A percentile compares a stretch with the other conserved stretches of the same genome.
phyloP scores from a whole-genome alignment of 2,888 invertebrate species.

The Drosophila cognata region DNA sequence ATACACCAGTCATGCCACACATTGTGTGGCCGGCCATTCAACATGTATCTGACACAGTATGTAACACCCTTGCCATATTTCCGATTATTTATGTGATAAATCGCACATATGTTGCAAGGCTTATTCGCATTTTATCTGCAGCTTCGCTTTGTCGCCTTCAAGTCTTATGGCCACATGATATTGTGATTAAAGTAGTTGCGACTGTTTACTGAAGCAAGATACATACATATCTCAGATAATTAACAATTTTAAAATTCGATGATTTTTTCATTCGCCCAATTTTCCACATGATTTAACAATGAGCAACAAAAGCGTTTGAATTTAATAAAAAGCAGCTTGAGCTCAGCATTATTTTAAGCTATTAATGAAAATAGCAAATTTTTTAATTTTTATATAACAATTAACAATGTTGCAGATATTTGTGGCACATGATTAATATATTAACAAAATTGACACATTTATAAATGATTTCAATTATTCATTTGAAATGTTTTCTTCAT shows the following conservation, averaged over 20 bases:
- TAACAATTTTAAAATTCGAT: not conserved
- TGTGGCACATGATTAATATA: not conserved
- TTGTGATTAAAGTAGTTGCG: not conserved
- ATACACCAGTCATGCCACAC: not conserved
- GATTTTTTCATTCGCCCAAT: not conserved
- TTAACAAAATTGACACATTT: not conserved
- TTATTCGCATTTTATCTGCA: not conserved
- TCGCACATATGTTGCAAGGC: not conserved
- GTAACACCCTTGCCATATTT: not conserved
- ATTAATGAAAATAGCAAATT: not conserved
- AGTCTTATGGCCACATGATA: too few relatives aligned
- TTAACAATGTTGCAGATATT: not conserved
- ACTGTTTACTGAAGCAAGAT: not conserved
- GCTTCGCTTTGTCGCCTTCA: not conserved
- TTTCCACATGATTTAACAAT: not conserved
- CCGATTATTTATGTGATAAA: not conserved
- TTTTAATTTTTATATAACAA: not conserved
- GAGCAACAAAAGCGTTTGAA: not conserved
- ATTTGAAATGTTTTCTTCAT: not conserved
- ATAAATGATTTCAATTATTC: not conserved
- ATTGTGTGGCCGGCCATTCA: not conserved
- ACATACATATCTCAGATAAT: not conserved
- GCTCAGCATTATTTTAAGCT: not conserved
- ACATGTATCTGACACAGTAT: not conserved
- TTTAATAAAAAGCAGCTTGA: not conserved